Percentiles rank a stretch among this genome's conserved stretches.
These are phyloP conservation scores for Chelonus formosanus DNA, from an alignment of 2,888 invertebrate genomes.

Conservation along the genomic window DNA sequence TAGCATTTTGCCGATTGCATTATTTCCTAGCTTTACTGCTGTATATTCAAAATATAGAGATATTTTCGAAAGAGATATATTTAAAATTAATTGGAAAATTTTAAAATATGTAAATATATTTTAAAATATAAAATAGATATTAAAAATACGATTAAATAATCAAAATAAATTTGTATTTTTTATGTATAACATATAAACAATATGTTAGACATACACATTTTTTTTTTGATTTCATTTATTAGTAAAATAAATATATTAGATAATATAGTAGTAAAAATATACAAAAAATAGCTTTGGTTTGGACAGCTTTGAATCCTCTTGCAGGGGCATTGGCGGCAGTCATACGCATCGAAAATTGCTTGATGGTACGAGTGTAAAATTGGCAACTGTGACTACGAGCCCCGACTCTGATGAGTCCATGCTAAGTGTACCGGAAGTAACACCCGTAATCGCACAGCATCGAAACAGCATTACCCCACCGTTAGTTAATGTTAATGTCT, in stretches of 20 bases:
- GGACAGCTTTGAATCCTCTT: conserved; percentile 56
- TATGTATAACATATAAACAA: too few species aligned
- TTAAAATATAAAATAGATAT: too few species aligned
- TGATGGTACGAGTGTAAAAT: conserved; percentile 67
- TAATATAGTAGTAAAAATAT: conserved; percentile 37
- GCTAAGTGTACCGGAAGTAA: conserved; percentile 56
- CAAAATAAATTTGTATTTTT: too few species aligned
- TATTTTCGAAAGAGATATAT: too few species aligned
- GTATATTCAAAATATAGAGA: too few species aligned
- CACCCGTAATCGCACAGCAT: conserved; percentile 60
- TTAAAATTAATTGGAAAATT: too few species aligned
- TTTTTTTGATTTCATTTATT: too few species aligned
- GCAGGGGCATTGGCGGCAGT: conserved; percentile 66
- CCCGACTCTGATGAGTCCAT: conserved; percentile 67
- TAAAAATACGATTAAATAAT: too few species aligned
- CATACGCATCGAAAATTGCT: conserved; percentile 65
- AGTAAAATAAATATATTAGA: conserved; percentile 33
- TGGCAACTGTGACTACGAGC: conserved; percentile 69
- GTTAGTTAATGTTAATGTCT: conserved; percentile 66
- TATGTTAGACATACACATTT: too few species aligned
- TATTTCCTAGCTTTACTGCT: too few species aligned
- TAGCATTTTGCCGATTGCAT: too few species aligned
- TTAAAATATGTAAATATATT: too few species aligned
- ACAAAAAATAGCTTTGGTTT: conserved; percentile 46
- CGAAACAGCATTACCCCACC: conserved; percentile 69